Percentiles rank a stretch among this genome's conserved stretches.
These are phyloP conservation scores for Gallinago nigripennis DNA, from an alignment of 2,797 vertebrate species.

Conservation along the genomic window DNA sequence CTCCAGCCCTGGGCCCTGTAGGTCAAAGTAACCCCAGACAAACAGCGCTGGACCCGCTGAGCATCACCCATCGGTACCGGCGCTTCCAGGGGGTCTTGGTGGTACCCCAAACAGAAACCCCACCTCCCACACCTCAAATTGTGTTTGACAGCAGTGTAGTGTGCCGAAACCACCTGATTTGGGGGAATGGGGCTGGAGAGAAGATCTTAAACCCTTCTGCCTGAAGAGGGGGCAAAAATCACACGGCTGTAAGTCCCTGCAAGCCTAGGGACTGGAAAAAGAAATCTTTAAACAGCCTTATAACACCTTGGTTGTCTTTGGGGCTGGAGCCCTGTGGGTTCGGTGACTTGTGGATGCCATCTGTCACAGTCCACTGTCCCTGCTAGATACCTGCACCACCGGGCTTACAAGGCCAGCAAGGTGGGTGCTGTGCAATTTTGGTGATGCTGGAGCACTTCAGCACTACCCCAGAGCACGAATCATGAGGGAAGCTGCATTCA, in stretches of 20 bases:
- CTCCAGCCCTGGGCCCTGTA: neutral
- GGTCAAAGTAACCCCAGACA: neutral
- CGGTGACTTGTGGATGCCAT: fast-evolving
- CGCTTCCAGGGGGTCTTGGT: neutral
- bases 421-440: neutral
- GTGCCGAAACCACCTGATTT: neutral
- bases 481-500: fast-evolving
- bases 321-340: neutral
- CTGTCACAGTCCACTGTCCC: neutral
- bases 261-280: neutral
- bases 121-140: neutral
- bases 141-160: neutral
- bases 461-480: fast-evolving
- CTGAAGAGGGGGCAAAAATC: neutral
- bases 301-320: neutral
- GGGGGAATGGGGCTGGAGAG: neutral
- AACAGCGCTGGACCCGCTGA: neutral
- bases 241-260: fast-evolving
- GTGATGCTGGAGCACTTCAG: fast-evolving
- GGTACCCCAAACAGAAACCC: neutral
- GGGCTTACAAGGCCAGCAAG: neutral
- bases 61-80: fast-evolving
- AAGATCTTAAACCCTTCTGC: neutral
- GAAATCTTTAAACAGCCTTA: neutral
- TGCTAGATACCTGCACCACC: neutral